These are phyloP conservation scores for Pocota personata DNA, from an alignment of 2,888 invertebrate genomes.

Conservation along the genomic window DNA sequence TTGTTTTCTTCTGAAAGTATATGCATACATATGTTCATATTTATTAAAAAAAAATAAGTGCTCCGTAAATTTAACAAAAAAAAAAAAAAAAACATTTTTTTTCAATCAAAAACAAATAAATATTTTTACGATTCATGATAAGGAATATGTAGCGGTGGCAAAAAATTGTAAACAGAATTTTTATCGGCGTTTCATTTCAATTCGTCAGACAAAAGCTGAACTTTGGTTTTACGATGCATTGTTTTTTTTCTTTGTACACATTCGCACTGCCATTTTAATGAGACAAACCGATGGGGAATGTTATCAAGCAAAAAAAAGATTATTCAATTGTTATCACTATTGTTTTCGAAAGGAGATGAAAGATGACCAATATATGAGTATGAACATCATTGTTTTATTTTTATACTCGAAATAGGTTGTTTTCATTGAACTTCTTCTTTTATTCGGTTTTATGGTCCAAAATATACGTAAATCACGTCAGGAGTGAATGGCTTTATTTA, in stretches of 20 bases:
- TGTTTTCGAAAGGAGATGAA: neutral
- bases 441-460: neutral
- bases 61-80: neutral
- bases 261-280: neutral
- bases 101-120: constrained; percentile 3
- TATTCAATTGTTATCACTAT: constrained; percentile 2
- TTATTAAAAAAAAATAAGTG: neutral
- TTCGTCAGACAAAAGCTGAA: constrained; percentile 53
- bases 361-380: neutral
- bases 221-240: constrained; percentile 38
- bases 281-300: neutral
- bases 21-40: too few species aligned
- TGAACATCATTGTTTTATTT: constrained; percentile 1
- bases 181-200: constrained; percentile 1
- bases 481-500: neutral
- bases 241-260: neutral
- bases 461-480: neutral
- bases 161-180: constrained; percentile 32
- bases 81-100: too few species aligned
- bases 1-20: neutral
- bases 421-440: neutral
- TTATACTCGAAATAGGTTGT: constrained; percentile 2
- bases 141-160: neutral
- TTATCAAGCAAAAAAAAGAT: neutral
- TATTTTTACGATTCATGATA: constrained; percentile 13